Evolutionary conservation across 2,113 vertebrate species (phyloP).

Genomic region (Scophthalmus maximus): DNA sequence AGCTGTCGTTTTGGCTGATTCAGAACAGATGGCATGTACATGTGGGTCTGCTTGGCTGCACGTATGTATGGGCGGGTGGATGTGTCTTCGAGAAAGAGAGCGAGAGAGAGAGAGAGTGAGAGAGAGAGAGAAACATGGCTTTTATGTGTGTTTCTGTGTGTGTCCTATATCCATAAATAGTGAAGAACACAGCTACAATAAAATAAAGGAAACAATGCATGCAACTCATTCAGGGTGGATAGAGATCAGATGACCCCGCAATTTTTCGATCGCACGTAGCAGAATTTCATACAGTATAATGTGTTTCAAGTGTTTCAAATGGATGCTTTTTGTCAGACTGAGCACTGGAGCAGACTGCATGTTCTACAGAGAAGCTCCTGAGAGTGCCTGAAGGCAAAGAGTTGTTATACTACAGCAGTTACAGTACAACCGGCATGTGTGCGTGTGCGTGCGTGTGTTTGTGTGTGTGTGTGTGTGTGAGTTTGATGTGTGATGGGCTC

Average conservation of each 20-base stretch:
- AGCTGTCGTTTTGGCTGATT: slow-evolving; percentile 85
- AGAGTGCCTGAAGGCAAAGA: slow-evolving; percentile 67
- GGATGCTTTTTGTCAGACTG: slow-evolving; percentile 45
- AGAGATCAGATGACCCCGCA: slow-evolving; percentile 36
- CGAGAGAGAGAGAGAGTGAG: slow-evolving; percentile 33
- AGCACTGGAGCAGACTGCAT: slow-evolving; percentile 53
- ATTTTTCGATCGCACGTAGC: slow-evolving; percentile 5
- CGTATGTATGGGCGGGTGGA: slow-evolving; percentile 65
- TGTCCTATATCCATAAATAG: slow-evolving; percentile 29
- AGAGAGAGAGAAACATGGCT: neutral
- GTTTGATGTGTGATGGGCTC: slow-evolving; percentile 56
- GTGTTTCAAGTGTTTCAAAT: slow-evolving; percentile 49
- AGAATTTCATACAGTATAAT: slow-evolving; percentile 7
- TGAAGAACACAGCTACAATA: slow-evolving; percentile 31
- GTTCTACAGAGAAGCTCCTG: slow-evolving; percentile 51
- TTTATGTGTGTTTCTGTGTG: slow-evolving; percentile 5
- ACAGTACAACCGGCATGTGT: slow-evolving; percentile 40
- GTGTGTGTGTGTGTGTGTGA: slow-evolving; percentile 9
- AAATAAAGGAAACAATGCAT: slow-evolving; percentile 11
- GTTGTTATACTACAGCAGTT: slow-evolving; percentile 60
- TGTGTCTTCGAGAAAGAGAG: slow-evolving; percentile 51
- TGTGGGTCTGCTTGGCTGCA: slow-evolving; percentile 66
- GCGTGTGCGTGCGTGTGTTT: slow-evolving; percentile 29
- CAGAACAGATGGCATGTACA: slow-evolving; percentile 83
- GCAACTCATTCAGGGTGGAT: neutral